Evolutionary conservation across 2,113 vertebrate species (phyloP), one percentile per base, ranked within the genome.

Genomic region (Toxotes jaculatrix): DNA sequence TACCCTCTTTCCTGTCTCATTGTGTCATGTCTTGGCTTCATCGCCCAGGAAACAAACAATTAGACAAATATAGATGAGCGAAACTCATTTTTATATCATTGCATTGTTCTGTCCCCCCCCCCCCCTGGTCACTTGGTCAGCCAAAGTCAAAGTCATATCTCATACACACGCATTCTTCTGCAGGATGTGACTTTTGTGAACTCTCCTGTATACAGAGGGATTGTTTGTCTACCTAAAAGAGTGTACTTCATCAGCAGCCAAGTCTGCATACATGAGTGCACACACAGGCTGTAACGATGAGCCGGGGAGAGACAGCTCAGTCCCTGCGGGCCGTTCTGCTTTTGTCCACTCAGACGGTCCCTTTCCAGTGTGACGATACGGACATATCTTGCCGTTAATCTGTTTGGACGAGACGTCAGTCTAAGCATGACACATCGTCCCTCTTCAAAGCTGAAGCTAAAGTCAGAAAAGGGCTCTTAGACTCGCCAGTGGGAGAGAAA

Each of bases 71-170:
- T 43, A 71, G 88, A 87, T 85, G 84, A 86, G 71, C 45, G 72
- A 61, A 42, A 87, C 47, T 69, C 40, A 60, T 82, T 43, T 70
- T 61, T 56, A 68, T 34, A 49, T 19, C 16, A 7, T 57, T 45
- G 79, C 85, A 94, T 94, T 94, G 92, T 94, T 92, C 85, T 80
- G 85, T 77, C 82, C 82, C 92, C 91, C 87, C 89, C 53, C 69
- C 86, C 31, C n/a, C 1, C n/a, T n/a, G n/a, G 17, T 74, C 84
- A 31, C 64, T 55, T 3, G 56, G 34, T 19, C 60, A 4, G 34
- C 59, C 51, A 51, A 66, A 31, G 73, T 61, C 65, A 68, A 87
- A 81, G 51, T 66, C 82, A 45, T 90, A 90, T 91, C 90, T 91
- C 9, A 1, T 38, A 12, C 62, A 45, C 79, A 45, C 79, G 64